A percentile compares a stretch with the other conserved stretches of the same genome.
Conservation (phyloP, 2,113 vertebrate genomes). For the Excalfactoria chinensis region DNA sequence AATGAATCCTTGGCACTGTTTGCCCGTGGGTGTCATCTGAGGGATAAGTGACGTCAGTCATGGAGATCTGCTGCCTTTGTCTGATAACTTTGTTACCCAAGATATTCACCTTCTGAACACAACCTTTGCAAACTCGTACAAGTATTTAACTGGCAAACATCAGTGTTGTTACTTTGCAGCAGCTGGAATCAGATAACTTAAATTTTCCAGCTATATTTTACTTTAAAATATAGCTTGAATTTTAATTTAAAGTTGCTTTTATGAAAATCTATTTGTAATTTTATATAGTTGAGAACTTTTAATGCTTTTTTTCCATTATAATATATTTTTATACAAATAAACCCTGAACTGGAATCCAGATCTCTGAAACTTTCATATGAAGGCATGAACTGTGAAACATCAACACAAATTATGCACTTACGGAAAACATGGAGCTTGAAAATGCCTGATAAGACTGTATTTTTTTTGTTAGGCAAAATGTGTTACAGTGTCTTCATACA, state of each 20-base stretch:
- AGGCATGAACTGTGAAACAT: neutral
- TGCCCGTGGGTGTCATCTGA: neutral
- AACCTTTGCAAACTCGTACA: neutral
- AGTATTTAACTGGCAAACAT: slow-evolving; percentile 37
- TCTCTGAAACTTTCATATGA: slow-evolving; percentile 26
- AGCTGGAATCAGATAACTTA: slow-evolving; percentile 45
- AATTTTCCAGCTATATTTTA: slow-evolving; percentile 70
- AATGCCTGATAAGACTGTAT: neutral
- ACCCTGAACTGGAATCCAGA: slow-evolving; percentile 63
- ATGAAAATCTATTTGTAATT: slow-evolving; percentile 90
- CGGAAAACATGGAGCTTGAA: neutral
- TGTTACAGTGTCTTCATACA: neutral
- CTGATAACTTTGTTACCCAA: neutral
- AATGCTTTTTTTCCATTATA: slow-evolving; percentile 83
- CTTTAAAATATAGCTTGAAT: slow-evolving; percentile 79
- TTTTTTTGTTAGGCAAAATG: neutral
- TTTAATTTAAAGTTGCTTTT: slow-evolving; percentile 90
- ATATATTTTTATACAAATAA: slow-evolving; percentile 97
- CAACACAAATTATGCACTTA: neutral
- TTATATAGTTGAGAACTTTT: slow-evolving; percentile 87
- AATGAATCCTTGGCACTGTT: neutral
- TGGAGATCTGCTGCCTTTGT: slow-evolving; percentile 25
- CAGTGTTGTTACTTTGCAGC: slow-evolving; percentile 32
- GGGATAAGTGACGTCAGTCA: neutral
- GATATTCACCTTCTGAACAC: neutral